Evolutionary conservation across 2,113 vertebrate genomes (phyloP), one percentile per base, ranked within the genome.

Genomic region (Rissa tridactyla): DNA sequence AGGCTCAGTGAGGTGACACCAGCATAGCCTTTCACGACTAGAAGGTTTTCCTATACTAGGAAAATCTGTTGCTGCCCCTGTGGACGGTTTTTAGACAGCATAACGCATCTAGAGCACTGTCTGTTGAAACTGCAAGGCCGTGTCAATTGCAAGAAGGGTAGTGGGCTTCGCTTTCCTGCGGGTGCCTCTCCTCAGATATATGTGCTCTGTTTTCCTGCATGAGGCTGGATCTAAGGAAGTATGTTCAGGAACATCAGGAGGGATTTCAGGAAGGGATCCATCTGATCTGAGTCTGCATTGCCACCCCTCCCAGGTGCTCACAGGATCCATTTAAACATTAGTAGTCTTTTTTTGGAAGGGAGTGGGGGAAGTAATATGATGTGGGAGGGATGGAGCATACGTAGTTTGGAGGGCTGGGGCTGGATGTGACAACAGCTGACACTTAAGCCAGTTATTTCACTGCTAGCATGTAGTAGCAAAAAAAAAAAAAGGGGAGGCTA

Each of bases 151-250:
- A 54, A 44, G 34, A 52, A 57, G 18, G 15, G 6, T 51, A 68
- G 62, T 0, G 13, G 46, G 29, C 32, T 78, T 81, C 38, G 4
- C 15, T 70, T 86, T 71, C 25, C 15, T 62, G 0, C 1, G 4
- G 11, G 11, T 22, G 4, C 11, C 6, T 40, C 13, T 27, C 15
- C 29, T n/a, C 0, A 0, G 6, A n/a, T 27, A 9, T 5, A 9
- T 1, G 0, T n/a, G 11, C 14, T 26, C 34, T 69, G 9, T 68
- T 18, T 62, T 61, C 27, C 18, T 70, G 6, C 27, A 34, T 14
- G 58, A 78, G n/a, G 5, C 17, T 83, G 71, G 5, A 8, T 84
- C 55, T 57, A 23, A 82, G 81, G 8, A 51, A 3, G 3, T 44
- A 9, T 29, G 21, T 13, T 69, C 51, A 84, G 34, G 16, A 83